Evolutionary conservation across 1,140 invertebrate genomes (phyloP), one percentile per base, ranked within the genome.

Genomic region (Heliconius eleuchia): DNA sequence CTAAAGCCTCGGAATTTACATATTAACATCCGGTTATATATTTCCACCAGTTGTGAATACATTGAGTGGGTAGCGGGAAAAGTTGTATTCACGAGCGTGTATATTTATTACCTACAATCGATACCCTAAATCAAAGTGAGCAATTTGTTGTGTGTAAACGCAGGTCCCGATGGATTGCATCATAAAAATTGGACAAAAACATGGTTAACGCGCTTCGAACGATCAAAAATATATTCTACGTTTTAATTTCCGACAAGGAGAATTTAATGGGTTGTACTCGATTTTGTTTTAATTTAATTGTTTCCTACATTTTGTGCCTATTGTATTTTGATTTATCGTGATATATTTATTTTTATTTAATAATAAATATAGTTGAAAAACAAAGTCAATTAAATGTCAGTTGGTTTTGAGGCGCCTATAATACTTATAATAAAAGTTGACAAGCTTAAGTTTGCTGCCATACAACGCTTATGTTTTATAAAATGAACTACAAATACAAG

Each of bases 171-270:
- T 76, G 87, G 88, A 89, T 87, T 89, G 89, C 87, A 92, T 87
- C 87, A 86, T 84, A 84, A 85, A 88, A 91, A 91, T 87, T 84
- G 83, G 84, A 82, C 80, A 89, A 90, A 89, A 90, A 88, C 86
- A 85, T 80, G 86, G 82, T 80, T 87, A 88, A 84, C 85, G 83
- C 80, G 73, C 82, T 78, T 76, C 55, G 86, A 86, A 91, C 87
- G 89, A 91, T 89, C 87, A 85, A 85, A 91, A 89, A 91, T 91
- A 88, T 91, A 91, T 89, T 89, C 80, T 80, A 88, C 84, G 86
- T 91, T 92, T 91, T 91, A 87, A 93, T 93, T 92, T 92, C 89
- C 88, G 89, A 90, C 91, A 91, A 92, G 89, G 88, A 90, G 89
- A 89, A 84, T 89, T 92, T 92, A 92, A 92, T 92, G 87, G 90